Evolutionary conservation across 2,113 vertebrate species (phyloP), one percentile per base, ranked within the genome.

Genomic region (Hippocampus zosterae): DNA sequence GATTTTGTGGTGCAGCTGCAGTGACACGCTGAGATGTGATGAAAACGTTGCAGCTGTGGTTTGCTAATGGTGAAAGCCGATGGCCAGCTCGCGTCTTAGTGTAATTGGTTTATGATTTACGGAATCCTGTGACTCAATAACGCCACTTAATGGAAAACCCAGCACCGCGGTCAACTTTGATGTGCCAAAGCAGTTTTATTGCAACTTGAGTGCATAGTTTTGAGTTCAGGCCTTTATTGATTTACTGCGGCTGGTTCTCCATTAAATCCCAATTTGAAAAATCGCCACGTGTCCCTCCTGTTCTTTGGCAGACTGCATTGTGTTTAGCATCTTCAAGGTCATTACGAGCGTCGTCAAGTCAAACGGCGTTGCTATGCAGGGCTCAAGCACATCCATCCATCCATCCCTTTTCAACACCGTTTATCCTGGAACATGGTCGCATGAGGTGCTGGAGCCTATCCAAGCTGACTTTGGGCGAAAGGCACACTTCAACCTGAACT

Each of bases 101-200:
- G 46, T 83, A 78, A 88, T 79, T 81, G 73, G 55, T 78, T 87
- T 81, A 84, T 85, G 69, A 86, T 86, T 89, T 83, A 88, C 64
- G 70, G 63, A 79, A 79, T 82, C 68, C 16, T 52, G 67, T 1
- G 50, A 75, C 40, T 77, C 75, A 69, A 61, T 65, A 72, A 79
- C 29, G 62, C 65, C 19, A 33, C 59, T 23, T 76, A 59, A 76
- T 80, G 40, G 1, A 67, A 70, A 78, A 57, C 27, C 50, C 52
- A 66, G 55, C 21, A 33, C 37, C 6, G 53, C 25, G 15, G 60
- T 76, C 59, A 69, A 65, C 68, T 0, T 37, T 81, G 67, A 72
- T 57, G 44, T 60, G 27, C 1, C 3, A 71, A 61, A 69, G 64
- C 44, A 5, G 44, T 73, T 78, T 69, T 67, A 79, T 81, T 71